Conservation (phyloP, 1,140 invertebrate genomes). For the Zaprionus tsacasi region DNA sequence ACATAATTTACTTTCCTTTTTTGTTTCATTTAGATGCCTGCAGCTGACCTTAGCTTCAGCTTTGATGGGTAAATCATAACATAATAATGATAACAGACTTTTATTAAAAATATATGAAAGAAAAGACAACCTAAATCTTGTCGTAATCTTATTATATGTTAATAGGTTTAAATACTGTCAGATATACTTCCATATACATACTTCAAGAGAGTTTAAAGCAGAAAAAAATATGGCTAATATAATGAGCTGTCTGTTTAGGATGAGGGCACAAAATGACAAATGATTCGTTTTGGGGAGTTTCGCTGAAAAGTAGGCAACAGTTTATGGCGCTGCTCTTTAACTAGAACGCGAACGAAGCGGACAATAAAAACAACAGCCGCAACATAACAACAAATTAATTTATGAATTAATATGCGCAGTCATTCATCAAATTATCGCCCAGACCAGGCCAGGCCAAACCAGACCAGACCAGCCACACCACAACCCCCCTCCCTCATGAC, state of each 20-base stretch:
- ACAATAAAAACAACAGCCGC: constrained; percentile 59
- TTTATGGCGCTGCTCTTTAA: constrained; percentile 26
- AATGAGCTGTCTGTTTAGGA: not conserved
- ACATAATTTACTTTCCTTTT: too few species aligned
- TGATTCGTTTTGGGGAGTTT: constrained; percentile 8
- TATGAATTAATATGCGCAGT: constrained; percentile 80
- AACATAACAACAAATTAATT: constrained; percentile 74
- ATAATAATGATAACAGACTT: too few species aligned
- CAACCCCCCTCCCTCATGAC: not conserved
- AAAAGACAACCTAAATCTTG: too few species aligned
- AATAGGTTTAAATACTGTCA: too few species aligned
- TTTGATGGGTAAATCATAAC: too few species aligned
- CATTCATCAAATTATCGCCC: constrained; percentile 75
- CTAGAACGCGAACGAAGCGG: constrained; percentile 14
- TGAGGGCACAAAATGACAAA: constrained; percentile 4
- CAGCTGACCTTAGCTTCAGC: too few species aligned
- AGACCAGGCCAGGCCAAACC: not conserved
- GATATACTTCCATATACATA: too few species aligned
- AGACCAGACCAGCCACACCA: not conserved
- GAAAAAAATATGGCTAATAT: not conserved
- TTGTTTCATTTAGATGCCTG: too few species aligned
- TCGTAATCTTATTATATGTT: too few species aligned
- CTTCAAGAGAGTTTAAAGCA: too few species aligned
- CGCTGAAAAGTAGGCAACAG: constrained; percentile 55
- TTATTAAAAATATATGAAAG: too few species aligned